These are phyloP conservation scores for Cancer borealis DNA, from an alignment of 2,888 invertebrate genomes.

Conservation along the genomic window DNA sequence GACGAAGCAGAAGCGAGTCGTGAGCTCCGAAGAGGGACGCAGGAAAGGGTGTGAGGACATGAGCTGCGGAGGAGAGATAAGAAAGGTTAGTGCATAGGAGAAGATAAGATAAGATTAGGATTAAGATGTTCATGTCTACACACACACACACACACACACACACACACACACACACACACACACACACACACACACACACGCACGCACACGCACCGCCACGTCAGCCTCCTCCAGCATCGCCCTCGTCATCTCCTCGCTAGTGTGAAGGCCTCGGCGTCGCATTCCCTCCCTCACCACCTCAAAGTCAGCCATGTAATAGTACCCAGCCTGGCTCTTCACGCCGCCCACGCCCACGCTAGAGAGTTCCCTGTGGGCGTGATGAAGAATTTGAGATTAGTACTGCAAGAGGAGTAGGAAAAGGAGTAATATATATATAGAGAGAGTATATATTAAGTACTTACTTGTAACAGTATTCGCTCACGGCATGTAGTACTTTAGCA, in stretches of 20 bases:
- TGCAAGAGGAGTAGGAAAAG: not conserved
- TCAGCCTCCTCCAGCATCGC: constrained; percentile 73
- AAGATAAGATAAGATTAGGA: not conserved
- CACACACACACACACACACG: constrained; percentile 4
- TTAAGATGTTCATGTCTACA: not conserved
- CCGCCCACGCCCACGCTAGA: constrained; percentile 68
- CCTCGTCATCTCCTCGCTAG: constrained; percentile 69
- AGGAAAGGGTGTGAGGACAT: constrained; percentile 76
- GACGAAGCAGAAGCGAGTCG: constrained; percentile 77
- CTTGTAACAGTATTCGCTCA: constrained; percentile 63
- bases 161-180: constrained; percentile 54
- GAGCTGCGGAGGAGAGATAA: constrained; percentile 60
- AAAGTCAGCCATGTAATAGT: constrained; percentile 77
- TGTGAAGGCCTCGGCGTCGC: constrained; percentile 63
- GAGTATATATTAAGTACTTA: not conserved
- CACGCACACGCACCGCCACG: constrained; percentile 73
- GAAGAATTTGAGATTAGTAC: not conserved
- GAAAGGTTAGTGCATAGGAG: not conserved
- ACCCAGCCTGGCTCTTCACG: constrained; percentile 70
- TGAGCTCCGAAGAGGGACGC: constrained; percentile 69
- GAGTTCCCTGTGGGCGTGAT: constrained; percentile 68
- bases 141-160: constrained; percentile 11
- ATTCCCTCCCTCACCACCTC: constrained; percentile 72
- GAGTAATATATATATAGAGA: constrained; percentile 46
- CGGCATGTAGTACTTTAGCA: constrained; percentile 48